A percentile compares a stretch with the other conserved stretches of the same genome.
Conservation (phyloP, 2,113 vertebrate species). For the Gavialis gangeticus region DNA sequence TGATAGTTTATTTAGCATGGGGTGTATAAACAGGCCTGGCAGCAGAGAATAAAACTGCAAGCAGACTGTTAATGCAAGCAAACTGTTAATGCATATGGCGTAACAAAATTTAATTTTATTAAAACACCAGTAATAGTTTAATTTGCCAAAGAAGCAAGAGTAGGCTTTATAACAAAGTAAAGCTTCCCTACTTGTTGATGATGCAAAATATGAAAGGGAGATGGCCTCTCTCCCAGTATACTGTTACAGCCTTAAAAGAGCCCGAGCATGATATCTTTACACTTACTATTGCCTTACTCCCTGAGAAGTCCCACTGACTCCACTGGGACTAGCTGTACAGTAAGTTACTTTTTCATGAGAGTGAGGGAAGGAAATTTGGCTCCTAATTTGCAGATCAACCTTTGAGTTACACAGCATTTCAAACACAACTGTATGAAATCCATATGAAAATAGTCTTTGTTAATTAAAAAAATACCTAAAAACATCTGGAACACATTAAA, state of each 20-base stretch:
- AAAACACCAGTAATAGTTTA: slow-evolving; percentile 16
- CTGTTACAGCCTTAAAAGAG: background rate
- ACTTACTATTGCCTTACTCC: background rate
- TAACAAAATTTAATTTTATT: slow-evolving; percentile 14
- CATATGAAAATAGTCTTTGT: background rate
- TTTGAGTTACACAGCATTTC: background rate
- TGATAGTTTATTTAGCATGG: too few species aligned
- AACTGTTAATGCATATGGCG: background rate
- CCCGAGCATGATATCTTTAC: background rate
- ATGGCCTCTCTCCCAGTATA: background rate
- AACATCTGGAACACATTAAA: background rate
- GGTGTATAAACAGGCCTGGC: too few species aligned
- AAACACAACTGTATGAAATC: background rate
- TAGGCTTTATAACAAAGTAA: background rate
- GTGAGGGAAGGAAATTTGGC: background rate
- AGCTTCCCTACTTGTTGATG: background rate
- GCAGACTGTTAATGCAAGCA: background rate
- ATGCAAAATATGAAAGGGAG: background rate
- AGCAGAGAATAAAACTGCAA: too few species aligned
- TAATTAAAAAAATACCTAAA: background rate
- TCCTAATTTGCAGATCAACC: background rate
- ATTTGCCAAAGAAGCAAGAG: slow-evolving; percentile 16
- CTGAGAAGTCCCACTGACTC: background rate
- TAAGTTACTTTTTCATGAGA: background rate
- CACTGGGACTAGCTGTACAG: slow-evolving; percentile 16